Evolutionary conservation across 23 tunicate species (phyloP).

Genomic region (Aplidium turbinatum): DNA sequence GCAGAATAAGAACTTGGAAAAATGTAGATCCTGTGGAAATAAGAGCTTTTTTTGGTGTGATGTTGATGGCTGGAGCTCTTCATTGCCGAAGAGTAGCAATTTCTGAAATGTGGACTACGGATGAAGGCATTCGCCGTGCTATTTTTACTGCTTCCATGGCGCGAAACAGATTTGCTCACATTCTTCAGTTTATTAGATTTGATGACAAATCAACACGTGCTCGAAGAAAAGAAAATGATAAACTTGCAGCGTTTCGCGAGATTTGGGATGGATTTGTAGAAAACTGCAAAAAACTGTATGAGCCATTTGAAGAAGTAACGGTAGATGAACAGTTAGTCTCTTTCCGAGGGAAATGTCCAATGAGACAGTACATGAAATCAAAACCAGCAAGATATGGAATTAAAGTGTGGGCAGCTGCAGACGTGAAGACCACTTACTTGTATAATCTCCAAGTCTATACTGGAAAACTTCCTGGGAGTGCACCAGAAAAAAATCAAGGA

Average conservation of each 20-base stretch:
- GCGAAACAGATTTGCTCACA: conserved; percentile 38
- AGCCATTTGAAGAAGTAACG: conserved; percentile 30
- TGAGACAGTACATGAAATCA: conserved; percentile 37
- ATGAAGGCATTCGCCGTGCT: conserved; percentile 27
- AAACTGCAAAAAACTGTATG: conserved; percentile 32
- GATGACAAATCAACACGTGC: conserved; percentile 29
- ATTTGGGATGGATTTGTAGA: conserved; percentile 26
- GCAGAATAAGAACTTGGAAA: conserved; percentile 28
- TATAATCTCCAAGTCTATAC: not conserved
- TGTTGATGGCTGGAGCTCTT: conserved; percentile 37
- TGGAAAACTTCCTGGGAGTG: conserved; percentile 4
- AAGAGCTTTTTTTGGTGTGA: conserved; percentile 25
- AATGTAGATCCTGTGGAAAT: conserved; percentile 15
- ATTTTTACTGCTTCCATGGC: conserved; percentile 40
- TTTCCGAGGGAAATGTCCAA: conserved; percentile 34
- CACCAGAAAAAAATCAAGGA: conserved; percentile 15
- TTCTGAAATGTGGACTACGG: conserved; percentile 34
- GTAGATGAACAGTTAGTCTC: conserved; percentile 27
- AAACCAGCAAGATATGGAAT: conserved; percentile 36
- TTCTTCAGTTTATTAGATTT: conserved; percentile 37
- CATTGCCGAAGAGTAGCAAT: conserved; percentile 28
- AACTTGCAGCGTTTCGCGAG: conserved; percentile 28
- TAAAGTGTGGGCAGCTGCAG: conserved; percentile 42
- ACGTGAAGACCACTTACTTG: conserved; percentile 24
- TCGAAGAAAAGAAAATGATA: conserved; percentile 33